These are phyloP conservation scores for Tanytarsus gracilentus DNA, from an alignment of 2,888 invertebrate genomes.

Conservation along the genomic window DNA sequence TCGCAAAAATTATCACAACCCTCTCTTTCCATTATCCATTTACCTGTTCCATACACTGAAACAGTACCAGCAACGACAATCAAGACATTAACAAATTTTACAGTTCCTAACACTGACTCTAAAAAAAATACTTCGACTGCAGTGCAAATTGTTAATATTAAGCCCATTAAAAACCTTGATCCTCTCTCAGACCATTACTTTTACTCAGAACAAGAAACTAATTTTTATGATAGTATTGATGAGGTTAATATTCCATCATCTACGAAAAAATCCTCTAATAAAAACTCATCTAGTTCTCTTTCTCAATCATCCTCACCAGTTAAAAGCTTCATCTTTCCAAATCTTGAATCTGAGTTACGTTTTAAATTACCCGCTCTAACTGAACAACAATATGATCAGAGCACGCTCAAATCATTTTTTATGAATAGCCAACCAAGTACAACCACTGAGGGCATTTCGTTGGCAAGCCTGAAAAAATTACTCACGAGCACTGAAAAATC, in stretches of 20 bases:
- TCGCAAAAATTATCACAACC: constrained; percentile 36
- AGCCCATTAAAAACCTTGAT: not conserved
- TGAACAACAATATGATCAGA: constrained; percentile 17
- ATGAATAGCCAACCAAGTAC: constrained; percentile 28
- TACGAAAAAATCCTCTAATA: constrained; percentile 38
- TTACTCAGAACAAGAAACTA: constrained; percentile 1
- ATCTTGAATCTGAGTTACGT: not conserved
- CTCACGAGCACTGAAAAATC: constrained; percentile 26
- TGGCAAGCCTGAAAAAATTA: constrained; percentile 7
- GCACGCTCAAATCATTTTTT: constrained; percentile 26
- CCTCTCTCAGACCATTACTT: constrained; percentile 8
- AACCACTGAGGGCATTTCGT: constrained; percentile 11
- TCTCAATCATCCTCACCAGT: constrained; percentile 19
- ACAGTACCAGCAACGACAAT: constrained; percentile 14
- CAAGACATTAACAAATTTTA: constrained; percentile 8
- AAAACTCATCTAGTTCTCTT: constrained; percentile 35
- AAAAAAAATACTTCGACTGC: not conserved
- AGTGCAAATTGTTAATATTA: constrained; percentile 6
- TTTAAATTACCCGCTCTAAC: constrained; percentile 28
- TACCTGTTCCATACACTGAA: constrained; percentile 31
- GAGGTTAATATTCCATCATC: constrained; percentile 21
- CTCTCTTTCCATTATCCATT: constrained; percentile 35
- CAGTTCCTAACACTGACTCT: not conserved
- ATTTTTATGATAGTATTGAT: constrained; percentile 20
- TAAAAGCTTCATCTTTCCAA: not conserved